phyloP scores from a whole-genome alignment of 2,113 vertebrate species.

The Monopterus albus region DNA sequence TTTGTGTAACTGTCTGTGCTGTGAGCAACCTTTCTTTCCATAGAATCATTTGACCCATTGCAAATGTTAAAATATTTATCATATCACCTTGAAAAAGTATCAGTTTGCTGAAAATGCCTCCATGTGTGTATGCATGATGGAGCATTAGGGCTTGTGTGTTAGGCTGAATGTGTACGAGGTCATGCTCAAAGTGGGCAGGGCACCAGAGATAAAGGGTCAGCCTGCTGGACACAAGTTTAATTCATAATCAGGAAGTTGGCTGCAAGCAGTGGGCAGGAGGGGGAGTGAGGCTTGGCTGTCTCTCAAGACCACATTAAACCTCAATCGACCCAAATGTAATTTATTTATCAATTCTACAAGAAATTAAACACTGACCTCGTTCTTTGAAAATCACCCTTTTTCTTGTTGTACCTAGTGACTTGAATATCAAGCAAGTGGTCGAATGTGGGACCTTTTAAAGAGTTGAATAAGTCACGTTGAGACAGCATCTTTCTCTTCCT shows the following conservation, averaged over 20 bases:
- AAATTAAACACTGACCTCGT: conserved; percentile 77
- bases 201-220: conserved; percentile 26
- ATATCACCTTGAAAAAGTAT: too few relatives aligned
- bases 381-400: conserved; percentile 50
- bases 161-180: neutral
- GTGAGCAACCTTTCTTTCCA: too few relatives aligned
- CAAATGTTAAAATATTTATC: too few relatives aligned
- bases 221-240: conserved; percentile 41
- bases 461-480: conserved; percentile 27
- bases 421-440: conserved; percentile 63
- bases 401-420: conserved; percentile 37
- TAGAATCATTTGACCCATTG: too few relatives aligned
- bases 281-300: conserved; percentile 41
- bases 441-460: conserved; percentile 19
- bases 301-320: conserved; percentile 74
- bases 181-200: neutral
- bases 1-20: too few relatives aligned
- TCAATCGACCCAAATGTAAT: conserved; percentile 75
- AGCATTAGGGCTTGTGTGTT: too few relatives aligned
- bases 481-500: conserved; percentile 22
- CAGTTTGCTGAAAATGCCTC: too few relatives aligned
- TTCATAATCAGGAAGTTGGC: conserved; percentile 57
- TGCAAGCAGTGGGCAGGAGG: conserved; percentile 34
- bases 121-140: too few relatives aligned
- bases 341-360: conserved; percentile 79